phyloP scores from a whole-genome alignment of 2,888 invertebrate genomes.

The Vanessa cardui region DNA sequence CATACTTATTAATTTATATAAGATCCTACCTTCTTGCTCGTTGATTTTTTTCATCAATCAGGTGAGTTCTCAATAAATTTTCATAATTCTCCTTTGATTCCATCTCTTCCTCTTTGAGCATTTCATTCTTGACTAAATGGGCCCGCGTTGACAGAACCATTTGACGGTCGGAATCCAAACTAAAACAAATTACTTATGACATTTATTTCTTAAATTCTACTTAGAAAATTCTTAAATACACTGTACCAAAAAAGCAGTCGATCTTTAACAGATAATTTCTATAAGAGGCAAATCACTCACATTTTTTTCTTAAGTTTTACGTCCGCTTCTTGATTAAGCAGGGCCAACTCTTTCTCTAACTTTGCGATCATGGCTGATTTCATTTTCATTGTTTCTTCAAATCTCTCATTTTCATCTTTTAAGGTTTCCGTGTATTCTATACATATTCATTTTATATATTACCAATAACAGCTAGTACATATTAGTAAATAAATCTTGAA shows the following conservation, averaged over 20 bases:
- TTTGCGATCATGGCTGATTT: slow-evolving; percentile 53
- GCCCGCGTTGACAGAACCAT: slow-evolving; percentile 79
- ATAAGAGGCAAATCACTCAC: slow-evolving; percentile 46
- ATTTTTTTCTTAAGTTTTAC: slow-evolving; percentile 61
- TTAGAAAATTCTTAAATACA: no score
- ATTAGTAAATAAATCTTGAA: no score
- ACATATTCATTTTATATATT: not conserved
- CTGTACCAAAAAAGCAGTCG: no score
- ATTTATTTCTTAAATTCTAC: slow-evolving; percentile 64
- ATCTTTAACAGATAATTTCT: not conserved
- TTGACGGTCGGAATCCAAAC: slow-evolving; percentile 74
- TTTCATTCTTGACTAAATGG: slow-evolving; percentile 72
- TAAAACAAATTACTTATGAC: slow-evolving; percentile 52
- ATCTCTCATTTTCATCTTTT: slow-evolving; percentile 52
- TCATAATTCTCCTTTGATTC: slow-evolving; percentile 70
- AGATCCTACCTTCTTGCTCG: slow-evolving; percentile 70
- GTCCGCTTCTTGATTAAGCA: slow-evolving; percentile 47
- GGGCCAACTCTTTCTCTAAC: slow-evolving; percentile 52
- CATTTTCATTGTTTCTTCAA: slow-evolving; percentile 50
- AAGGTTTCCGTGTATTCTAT: slow-evolving; percentile 52
- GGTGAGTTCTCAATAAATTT: slow-evolving; percentile 66
- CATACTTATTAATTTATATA: not conserved
- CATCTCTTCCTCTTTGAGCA: slow-evolving; percentile 76
- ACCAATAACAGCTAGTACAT: no score
- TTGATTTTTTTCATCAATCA: slow-evolving; percentile 79